Base-by-base conservation (phyloP, 2,113 vertebrate genomes). In the Setophaga petechia region DNA sequence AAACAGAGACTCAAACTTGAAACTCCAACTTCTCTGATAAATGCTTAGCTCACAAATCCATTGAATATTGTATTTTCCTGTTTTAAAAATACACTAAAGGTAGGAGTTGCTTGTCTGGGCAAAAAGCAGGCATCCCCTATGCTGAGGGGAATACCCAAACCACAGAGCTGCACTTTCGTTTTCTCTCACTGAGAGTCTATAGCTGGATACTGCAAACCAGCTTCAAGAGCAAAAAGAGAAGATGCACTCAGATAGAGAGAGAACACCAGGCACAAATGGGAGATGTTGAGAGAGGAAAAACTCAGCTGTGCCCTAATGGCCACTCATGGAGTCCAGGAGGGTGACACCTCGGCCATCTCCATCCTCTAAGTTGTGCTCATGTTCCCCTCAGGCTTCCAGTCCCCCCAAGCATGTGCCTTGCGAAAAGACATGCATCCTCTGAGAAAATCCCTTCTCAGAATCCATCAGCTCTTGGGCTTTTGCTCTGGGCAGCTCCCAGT, bases 91-190 rank as follows among this genome's bases (percentile, higher is more conserved):
- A 28, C 0, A 0, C 22, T 24, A 35, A 47, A 24, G 6, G 5
- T 28, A 14, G 41, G 6, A 49, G n/a, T 37, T 11, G 2, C 65
- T 62, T 78, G 61, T 46, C 27, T 22, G 31, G 65, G 58, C 83
- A 91, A 83, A 73, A 74, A 87, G 33, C 24, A 63, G 79, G 86
- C 52, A 92, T 67, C 90, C 49, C 83, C 80, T 81, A 43, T 78
- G 77, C 80, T 25, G 69, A 90, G 93, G 91, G 86, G 93, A 97
- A 94, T 87, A 86, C 84, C 87, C 91, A 84, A 84, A 96, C 93
- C 93, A 94, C 89, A 93, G 73, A 33, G 39, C 33, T 17, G 22
- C 44, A 81, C 90, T 96, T 96, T 94, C 43, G 0, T 92, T 96
- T 97, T 93, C 80, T 90, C 51, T 86, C 27, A 1, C 25, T 33